Conservation (phyloP, 2,113 vertebrate species). For the Podarcis muralis region DNA sequence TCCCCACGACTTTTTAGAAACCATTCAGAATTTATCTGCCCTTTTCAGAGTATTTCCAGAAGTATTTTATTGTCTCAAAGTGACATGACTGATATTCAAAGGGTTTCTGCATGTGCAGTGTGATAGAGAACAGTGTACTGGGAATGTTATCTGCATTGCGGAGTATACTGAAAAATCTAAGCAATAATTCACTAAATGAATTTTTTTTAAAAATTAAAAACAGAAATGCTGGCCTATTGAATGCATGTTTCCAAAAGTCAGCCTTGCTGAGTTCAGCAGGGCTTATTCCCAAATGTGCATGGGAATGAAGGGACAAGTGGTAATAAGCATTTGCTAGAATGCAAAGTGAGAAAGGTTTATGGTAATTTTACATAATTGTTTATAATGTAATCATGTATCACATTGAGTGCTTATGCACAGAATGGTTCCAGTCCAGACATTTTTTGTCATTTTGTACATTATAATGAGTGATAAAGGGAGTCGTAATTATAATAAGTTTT, state of each 20-base stretch:
- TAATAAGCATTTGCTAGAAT: neutral
- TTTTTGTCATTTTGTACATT: neutral
- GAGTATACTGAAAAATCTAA: slow-evolving; percentile 9
- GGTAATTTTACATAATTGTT: neutral
- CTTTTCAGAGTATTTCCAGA: slow-evolving; percentile 31
- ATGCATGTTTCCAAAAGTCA: neutral
- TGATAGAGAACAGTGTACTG: slow-evolving; percentile 29
- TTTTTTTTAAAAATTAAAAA: neutral
- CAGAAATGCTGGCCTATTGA: neutral
- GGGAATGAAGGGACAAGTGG: neutral
- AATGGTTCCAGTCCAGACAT: neutral
- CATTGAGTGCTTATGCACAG: neutral
- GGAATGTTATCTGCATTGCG: slow-evolving; percentile 15
- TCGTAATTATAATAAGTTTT: neutral
- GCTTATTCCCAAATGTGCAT: neutral
- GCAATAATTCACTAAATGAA: neutral
- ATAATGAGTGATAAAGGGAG: neutral
- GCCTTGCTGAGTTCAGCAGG: neutral
- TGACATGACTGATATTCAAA: slow-evolving; percentile 15
- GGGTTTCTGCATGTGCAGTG: neutral
- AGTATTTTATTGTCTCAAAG: slow-evolving; percentile 43
- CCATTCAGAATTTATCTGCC: slow-evolving; percentile 37
- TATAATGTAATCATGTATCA: neutral
- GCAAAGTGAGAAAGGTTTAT: neutral
- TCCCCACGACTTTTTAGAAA: neutral